Evolutionary conservation across 2,797 vertebrate species (phyloP).

Genomic region (Rhynchonycteris naso): DNA sequence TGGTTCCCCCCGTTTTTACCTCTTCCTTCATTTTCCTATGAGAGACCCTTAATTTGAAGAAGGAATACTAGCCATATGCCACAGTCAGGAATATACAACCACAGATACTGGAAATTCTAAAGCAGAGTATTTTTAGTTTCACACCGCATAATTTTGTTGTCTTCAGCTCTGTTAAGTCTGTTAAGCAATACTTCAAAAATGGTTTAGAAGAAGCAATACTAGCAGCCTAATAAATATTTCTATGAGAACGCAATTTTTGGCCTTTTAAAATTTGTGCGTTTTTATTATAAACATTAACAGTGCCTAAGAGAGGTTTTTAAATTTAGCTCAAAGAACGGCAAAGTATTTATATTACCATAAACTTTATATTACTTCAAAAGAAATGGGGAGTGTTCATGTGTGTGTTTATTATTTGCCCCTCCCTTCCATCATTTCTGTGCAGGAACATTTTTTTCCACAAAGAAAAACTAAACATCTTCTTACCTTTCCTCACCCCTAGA

Average conservation of each 20-base stretch:
- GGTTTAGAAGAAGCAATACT: background rate
- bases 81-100: background rate
- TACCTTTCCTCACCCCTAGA: background rate
- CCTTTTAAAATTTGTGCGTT: background rate
- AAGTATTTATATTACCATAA: background rate
- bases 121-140: background rate
- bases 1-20: background rate
- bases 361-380: background rate
- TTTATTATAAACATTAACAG: background rate
- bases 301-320: background rate
- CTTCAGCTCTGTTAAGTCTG: too few species aligned
- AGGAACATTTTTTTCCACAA: background rate
- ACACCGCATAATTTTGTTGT: background rate
- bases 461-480: background rate
- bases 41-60: background rate
- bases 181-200: constrained; percentile 4
- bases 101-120: background rate
- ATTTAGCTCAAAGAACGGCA: background rate
- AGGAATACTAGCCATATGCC: background rate
- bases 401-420: background rate
- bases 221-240: background rate
- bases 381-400: background rate
- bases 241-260: background rate
- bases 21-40: background rate
- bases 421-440: background rate